Percentiles rank a stretch among this genome's conserved stretches.
Evolutionary conservation across 2,888 invertebrate species (phyloP).

Genomic region (Marronus borbonicus): DNA sequence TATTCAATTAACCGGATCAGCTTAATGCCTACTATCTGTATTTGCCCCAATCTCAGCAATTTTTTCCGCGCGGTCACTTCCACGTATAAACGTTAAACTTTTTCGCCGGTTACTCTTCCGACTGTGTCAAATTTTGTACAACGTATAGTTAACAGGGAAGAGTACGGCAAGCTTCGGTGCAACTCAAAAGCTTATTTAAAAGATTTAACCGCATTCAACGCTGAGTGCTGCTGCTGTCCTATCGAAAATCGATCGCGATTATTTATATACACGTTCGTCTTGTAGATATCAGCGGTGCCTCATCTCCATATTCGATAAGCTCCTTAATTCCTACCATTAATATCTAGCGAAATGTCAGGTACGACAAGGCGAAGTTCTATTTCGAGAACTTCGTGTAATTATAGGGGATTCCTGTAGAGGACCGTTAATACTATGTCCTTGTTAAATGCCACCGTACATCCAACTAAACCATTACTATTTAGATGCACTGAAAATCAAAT

Average conservation of each 20-base stretch:
- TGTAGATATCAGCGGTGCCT: conserved; percentile 20
- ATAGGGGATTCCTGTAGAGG: not conserved
- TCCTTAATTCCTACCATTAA: conserved; percentile 31
- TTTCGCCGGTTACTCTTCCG: not conserved
- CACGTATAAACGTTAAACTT: not conserved
- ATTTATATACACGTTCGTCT: conserved; percentile 17
- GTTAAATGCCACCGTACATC: not conserved
- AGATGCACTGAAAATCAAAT: too few relatives aligned
- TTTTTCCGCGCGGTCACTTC: not conserved
- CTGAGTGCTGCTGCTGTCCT: not conserved
- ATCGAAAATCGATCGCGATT: conserved; percentile 29
- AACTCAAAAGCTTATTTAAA: not conserved
- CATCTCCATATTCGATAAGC: conserved; percentile 42
- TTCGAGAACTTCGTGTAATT: conserved; percentile 23
- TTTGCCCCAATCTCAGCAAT: not conserved
- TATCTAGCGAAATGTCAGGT: conserved; percentile 35
- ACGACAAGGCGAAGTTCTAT: conserved; percentile 31
- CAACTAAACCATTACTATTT: too few relatives aligned
- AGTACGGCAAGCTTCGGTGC: too few relatives aligned
- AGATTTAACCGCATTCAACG: not conserved
- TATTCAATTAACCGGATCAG: conserved; percentile 22
- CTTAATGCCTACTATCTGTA: not conserved
- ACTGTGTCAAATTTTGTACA: not conserved
- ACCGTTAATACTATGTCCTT: not conserved
- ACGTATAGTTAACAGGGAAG: too few relatives aligned